phyloP scores from a whole-genome alignment of 2,888 invertebrate species.

The Ornithoptera priamus region DNA sequence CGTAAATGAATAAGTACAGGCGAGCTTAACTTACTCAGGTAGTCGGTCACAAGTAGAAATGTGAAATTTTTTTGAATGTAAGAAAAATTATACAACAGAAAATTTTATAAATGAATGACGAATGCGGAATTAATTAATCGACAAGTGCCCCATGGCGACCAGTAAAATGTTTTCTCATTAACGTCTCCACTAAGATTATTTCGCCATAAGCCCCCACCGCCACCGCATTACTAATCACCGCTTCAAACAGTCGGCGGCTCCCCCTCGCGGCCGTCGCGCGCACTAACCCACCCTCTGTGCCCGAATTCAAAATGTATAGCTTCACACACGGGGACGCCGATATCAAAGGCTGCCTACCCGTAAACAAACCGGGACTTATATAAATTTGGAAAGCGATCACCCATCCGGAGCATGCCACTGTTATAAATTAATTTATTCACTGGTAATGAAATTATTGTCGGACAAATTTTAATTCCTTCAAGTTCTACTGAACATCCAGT shows the following conservation, averaged over 20 bases:
- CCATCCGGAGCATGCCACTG: constrained; percentile 1
- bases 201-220: constrained; percentile 59
- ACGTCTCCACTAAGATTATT: constrained; percentile 66
- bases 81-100: not conserved
- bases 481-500: too few species aligned
- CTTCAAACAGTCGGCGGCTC: constrained; percentile 55
- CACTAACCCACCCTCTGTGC: constrained; percentile 48
- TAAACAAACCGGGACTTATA: constrained; percentile 53
- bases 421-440: not conserved
- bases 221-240: constrained; percentile 66
- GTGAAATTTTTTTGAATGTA: not conserved
- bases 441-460: too few species aligned
- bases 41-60: too few species aligned
- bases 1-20: too few species aligned
- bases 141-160: constrained; percentile 46
- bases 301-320: constrained; percentile 63
- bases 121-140: constrained; percentile 56
- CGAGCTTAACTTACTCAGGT: too few species aligned
- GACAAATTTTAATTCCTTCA: too few species aligned
- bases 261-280: constrained; percentile 48
- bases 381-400: constrained; percentile 42
- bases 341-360: constrained; percentile 44
- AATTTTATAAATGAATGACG: constrained; percentile 32
- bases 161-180: constrained; percentile 65
- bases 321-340: constrained; percentile 39